A percentile compares a stretch with the other conserved stretches of the same genome.
Evolutionary conservation across 2,888 invertebrate genomes (phyloP).

Genomic region (Ectemnius lituratus): DNA sequence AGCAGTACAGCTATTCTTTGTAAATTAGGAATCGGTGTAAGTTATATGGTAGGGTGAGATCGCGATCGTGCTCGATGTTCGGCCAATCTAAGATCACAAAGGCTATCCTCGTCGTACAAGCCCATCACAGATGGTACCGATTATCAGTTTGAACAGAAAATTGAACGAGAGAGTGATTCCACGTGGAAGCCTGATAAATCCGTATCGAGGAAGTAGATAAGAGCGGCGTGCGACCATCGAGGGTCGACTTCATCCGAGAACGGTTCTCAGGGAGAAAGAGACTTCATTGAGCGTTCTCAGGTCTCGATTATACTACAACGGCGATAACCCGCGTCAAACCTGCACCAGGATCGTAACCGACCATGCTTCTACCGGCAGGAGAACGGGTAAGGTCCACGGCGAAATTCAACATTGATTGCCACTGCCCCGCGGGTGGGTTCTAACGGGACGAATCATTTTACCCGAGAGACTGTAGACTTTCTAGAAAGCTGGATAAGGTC

Average conservation of each 20-base stretch:
- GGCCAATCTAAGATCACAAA: constrained; percentile 41
- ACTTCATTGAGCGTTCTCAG: constrained; percentile 48
- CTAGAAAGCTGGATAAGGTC: constrained; percentile 14
- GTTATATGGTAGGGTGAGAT: constrained; percentile 31
- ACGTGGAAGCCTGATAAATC: constrained; percentile 61
- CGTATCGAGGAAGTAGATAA: constrained; percentile 19
- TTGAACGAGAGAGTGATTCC: constrained; percentile 58
- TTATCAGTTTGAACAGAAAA: constrained; percentile 45
- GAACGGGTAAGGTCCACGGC: constrained; percentile 50
- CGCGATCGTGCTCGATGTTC: constrained; percentile 43
- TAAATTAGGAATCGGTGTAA: too few species aligned
- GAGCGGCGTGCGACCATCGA: constrained; percentile 11
- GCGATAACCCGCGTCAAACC: constrained; percentile 51
- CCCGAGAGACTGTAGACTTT: constrained; percentile 19
- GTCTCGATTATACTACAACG: constrained; percentile 56
- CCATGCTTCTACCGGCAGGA: constrained; percentile 53
- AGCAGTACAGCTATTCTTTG: too few species aligned
- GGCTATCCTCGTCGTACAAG: constrained; percentile 30
- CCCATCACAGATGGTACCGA: constrained; percentile 39
- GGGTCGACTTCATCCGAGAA: constrained; percentile 23
- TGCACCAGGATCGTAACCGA: constrained; percentile 53
- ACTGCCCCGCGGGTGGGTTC: constrained; percentile 56
- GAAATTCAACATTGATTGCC: constrained; percentile 58
- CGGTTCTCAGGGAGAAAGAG: constrained; percentile 33
- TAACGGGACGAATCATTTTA: constrained; percentile 60